Percentiles rank a stretch among this genome's conserved stretches.
phyloP scores from a whole-genome alignment of 23 tunicate genomes.

The Clavelina lepadiformis region DNA sequence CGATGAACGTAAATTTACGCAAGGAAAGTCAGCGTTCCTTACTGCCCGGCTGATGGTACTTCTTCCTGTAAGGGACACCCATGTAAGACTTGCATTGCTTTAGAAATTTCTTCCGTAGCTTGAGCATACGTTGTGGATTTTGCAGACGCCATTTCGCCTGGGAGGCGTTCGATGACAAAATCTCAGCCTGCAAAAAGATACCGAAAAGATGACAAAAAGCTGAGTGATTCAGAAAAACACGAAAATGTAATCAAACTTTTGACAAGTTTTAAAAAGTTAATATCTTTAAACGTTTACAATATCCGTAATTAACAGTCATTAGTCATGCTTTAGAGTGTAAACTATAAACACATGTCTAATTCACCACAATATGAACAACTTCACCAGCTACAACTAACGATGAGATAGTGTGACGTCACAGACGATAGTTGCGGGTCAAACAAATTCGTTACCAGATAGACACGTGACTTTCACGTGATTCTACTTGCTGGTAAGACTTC shows the following conservation, averaged over 20 bases:
- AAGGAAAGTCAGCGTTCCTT: not conserved
- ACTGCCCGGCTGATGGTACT: slow-evolving; percentile 77
- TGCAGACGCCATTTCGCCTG: no score
- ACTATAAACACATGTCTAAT: no score
- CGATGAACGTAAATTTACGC: not conserved
- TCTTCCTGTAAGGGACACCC: slow-evolving; percentile 69
- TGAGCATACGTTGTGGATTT: slow-evolving; percentile 31
- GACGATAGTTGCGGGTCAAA: slow-evolving; percentile 49
- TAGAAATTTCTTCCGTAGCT: slow-evolving; percentile 42
- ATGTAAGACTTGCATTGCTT: slow-evolving; percentile 41
- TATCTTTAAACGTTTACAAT: not conserved
- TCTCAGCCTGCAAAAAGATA: not conserved
- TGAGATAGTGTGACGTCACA: not conserved
- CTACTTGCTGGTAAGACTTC: slow-evolving; percentile 21
- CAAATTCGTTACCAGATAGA: slow-evolving; percentile 22
- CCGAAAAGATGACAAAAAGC: no score
- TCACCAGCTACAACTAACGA: no score
- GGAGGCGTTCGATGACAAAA: not conserved
- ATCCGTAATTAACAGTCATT: no score
- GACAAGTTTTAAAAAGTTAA: not conserved
- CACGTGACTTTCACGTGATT: not conserved
- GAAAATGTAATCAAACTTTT: no score
- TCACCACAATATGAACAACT: no score
- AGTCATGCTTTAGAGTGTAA: no score
- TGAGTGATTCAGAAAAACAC: no score